These are phyloP conservation scores for Cephalopholis sonnerati DNA, from an alignment of 2,113 vertebrate species.

Conservation along the genomic window DNA sequence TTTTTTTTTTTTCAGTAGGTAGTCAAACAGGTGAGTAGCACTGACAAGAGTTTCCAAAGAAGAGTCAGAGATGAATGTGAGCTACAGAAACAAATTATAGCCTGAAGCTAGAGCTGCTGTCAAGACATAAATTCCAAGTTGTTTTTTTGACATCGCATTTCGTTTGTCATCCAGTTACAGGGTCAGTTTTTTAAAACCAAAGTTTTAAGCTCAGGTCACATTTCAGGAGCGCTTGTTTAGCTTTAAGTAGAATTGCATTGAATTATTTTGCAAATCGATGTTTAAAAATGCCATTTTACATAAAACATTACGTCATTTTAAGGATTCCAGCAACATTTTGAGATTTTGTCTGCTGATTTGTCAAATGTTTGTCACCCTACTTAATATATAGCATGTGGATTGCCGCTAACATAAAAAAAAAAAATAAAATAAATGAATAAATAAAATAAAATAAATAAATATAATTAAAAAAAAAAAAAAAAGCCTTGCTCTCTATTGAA, in stretches of 20 bases:
- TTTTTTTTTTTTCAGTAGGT: not conserved
- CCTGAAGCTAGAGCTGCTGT: conserved; percentile 21
- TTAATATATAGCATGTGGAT: not conserved
- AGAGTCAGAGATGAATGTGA: conserved; percentile 8
- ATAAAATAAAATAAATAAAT: too few relatives aligned
- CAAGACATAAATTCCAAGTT: conserved; percentile 3
- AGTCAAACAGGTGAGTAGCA: not conserved
- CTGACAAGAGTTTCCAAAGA: conserved; percentile 10
- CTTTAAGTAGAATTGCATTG: not conserved
- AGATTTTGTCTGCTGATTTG: not conserved
- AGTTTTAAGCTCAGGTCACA: not conserved
- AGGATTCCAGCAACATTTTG: not conserved
- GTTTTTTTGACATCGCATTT: not conserved
- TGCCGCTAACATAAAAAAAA: not conserved
- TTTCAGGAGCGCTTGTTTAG: not conserved
- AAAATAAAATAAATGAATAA: not conserved
- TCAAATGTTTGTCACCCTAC: not conserved
- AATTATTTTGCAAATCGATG: not conserved
- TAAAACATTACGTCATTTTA: not conserved
- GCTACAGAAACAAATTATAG: not conserved
- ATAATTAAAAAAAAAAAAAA: too few relatives aligned
- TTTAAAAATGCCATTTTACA: not conserved
- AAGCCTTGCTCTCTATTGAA: too few relatives aligned
- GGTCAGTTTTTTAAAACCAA: not conserved
- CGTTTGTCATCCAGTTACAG: not conserved